phyloP scores from a whole-genome alignment of 2,113 vertebrate genomes.

The Procavia capensis region DNA sequence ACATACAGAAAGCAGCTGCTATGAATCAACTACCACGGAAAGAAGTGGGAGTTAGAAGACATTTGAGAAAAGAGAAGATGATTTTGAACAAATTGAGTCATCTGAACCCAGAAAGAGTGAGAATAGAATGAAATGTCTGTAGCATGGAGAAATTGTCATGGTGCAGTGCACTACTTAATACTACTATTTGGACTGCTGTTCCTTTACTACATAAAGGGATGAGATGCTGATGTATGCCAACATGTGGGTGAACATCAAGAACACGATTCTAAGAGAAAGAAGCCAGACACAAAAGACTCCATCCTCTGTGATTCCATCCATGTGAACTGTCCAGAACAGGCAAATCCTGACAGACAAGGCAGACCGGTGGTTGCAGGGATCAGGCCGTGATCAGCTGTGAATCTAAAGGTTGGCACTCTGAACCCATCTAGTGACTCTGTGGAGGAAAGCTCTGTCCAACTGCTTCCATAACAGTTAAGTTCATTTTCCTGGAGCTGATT shows the following conservation, averaged over 20 bases:
- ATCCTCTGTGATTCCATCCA: background rate
- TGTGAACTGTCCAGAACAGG: background rate
- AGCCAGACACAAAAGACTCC: background rate
- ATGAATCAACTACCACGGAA: background rate
- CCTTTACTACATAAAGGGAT: background rate
- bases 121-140: background rate
- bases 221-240: background rate
- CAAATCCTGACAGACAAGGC: background rate
- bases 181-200: no score
- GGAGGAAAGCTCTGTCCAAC: background rate
- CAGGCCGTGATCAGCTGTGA: background rate
- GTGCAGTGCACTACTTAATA: no score
- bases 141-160: background rate
- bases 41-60: accelerated
- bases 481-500: background rate
- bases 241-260: background rate
- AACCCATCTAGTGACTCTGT: background rate
- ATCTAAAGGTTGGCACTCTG: background rate
- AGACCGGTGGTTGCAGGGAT: background rate
- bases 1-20: background rate
- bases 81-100: background rate
- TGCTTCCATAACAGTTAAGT: background rate
- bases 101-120: no score
- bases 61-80: background rate
- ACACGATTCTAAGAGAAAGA: background rate